Evolutionary conservation across 2,888 invertebrate species (phyloP), one percentile per base, ranked within the genome.

Genomic region (Phortica magna): DNA sequence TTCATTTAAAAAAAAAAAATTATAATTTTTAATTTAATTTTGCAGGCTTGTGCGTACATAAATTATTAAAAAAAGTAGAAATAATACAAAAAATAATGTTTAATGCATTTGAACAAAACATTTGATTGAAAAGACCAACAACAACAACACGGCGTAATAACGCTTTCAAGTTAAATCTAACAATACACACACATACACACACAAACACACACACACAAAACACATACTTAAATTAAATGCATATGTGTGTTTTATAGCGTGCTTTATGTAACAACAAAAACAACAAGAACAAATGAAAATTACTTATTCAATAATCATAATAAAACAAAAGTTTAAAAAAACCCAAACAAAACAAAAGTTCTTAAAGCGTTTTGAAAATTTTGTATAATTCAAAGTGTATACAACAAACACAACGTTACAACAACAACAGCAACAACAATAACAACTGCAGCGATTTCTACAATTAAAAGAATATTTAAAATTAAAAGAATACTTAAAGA

Each of bases 401-500:
- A 64, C 76, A 82, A 39, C 68, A 76, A 5, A 17, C 70, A 39
- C 57, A 76, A 61, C 57, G 77, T 0, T 12, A 74, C 61, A 76
- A 78, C 75, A 77, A 70, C 72, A 74, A 19, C 14, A 73, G 39
- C 57, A 76, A 76, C 65, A 67, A 74, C 61, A 76, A 78, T 74
- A 77, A 70, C 72, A 74, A 19, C 57, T 73, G 53, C 39, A 77
- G 14, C 48, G 73, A 72, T 53, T 77, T n/a, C 22, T 64, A 61
- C 53, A 19, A 59, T 17, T 19, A 59, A n/a, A 59, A 59, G 7
- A 61, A 17, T 9, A 75, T 79, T 79, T 78, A 77, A 77, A 79
- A 78, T 74, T 82, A 76, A 19, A 39, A 76, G 74, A 65, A 77
- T 77, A 80, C 80, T 78, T 76, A 73, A 77, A 81, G 79, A 77